Evolutionary conservation across 2,888 invertebrate genomes (phyloP).

Genomic region (Psococerastis gibbosa): DNA sequence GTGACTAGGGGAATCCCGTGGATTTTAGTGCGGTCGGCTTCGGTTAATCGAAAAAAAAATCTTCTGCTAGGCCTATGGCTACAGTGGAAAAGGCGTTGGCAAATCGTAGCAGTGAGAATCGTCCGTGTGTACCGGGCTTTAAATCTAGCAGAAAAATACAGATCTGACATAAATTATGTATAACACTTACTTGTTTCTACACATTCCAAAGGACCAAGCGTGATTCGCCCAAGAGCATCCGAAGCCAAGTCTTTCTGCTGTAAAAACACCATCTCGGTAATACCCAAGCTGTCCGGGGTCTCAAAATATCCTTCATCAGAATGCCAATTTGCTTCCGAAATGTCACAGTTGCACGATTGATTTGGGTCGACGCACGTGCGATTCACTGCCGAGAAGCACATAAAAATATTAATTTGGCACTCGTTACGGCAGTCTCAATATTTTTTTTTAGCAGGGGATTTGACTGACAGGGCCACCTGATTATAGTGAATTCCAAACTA

Average conservation of each 20-base stretch:
- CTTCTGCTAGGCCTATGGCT: too few relatives aligned
- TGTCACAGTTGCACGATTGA: conserved; percentile 81
- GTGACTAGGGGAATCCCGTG: too few relatives aligned
- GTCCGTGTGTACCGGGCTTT: too few relatives aligned
- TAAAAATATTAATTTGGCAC: conserved; percentile 3
- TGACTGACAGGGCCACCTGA: too few relatives aligned
- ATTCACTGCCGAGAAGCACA: conserved; percentile 42
- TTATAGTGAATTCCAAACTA: too few relatives aligned
- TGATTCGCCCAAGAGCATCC: conserved; percentile 71
- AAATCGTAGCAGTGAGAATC: too few relatives aligned
- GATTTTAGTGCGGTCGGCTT: too few relatives aligned
- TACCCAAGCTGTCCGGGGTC: conserved; percentile 62
- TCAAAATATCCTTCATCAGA: conserved; percentile 75
- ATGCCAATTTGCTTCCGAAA: conserved; percentile 62
- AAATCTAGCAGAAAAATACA: too few relatives aligned
- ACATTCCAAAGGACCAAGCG: conserved; percentile 78
- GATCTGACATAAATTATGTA: too few relatives aligned
- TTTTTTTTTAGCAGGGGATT: not conserved
- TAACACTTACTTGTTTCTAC: conserved; percentile 73
- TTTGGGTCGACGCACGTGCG: conserved; percentile 63
- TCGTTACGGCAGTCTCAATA: conserved; percentile 1
- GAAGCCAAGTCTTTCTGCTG: conserved; percentile 67
- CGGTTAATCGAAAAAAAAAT: too few relatives aligned
- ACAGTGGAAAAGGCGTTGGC: too few relatives aligned
- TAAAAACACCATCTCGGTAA: conserved; percentile 77